These are phyloP conservation scores for Stigmatopora nigra DNA, from an alignment of 2,113 vertebrate species.

Conservation along the genomic window DNA sequence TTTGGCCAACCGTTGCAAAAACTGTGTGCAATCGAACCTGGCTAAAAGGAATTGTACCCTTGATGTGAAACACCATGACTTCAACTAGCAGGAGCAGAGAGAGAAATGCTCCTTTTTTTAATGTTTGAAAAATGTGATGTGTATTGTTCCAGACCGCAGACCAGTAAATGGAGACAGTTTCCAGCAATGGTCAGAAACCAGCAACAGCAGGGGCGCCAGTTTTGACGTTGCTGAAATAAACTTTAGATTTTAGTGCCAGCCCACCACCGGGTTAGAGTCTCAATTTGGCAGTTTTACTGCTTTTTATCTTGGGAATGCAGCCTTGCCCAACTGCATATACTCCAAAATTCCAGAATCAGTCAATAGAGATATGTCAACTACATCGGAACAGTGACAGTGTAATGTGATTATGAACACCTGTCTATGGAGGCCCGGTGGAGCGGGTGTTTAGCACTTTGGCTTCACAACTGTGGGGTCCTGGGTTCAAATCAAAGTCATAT, in stretches of 20 bases:
- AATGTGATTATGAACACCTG: neutral
- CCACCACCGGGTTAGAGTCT: neutral
- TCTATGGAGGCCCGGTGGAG: no score
- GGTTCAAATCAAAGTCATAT: no score
- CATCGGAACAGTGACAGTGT: neutral
- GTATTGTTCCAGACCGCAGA: constrained; percentile 1
- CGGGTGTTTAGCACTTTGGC: no score
- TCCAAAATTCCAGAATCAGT: constrained; percentile 1
- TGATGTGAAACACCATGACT: neutral
- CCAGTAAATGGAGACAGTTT: neutral
- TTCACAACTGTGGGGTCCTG: no score
- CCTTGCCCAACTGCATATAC: neutral
- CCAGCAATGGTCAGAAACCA: neutral
- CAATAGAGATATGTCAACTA: neutral
- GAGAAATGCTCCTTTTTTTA: neutral
- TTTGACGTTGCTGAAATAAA: neutral
- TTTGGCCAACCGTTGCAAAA: neutral
- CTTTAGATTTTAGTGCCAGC: neutral
- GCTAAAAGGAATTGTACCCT: neutral
- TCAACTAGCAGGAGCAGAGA: neutral
- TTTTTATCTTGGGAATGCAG: neutral
- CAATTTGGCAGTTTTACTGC: neutral
- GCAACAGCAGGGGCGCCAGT: neutral
- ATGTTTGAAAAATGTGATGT: neutral
- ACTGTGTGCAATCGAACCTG: neutral